Percentiles rank a stretch among this genome's conserved stretches.
Conservation (phyloP, 2,797 vertebrate species). For the Muraenolepis orangiensis region DNA sequence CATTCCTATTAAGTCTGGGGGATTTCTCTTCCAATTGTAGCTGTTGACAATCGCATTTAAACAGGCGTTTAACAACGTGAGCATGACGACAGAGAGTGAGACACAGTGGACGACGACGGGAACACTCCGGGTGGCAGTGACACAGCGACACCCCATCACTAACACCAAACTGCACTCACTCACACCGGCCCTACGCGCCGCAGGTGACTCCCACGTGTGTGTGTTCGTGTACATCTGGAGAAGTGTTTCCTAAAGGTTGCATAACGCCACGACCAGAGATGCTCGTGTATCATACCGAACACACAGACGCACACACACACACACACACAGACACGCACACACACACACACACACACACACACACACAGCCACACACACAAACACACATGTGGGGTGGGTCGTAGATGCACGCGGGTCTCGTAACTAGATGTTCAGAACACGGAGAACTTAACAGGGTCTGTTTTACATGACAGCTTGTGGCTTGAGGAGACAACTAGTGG, state of each 20-base stretch:
- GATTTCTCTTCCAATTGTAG: neutral
- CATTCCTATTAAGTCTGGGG: neutral
- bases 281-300: constrained; percentile 9
- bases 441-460: too few species aligned
- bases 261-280: constrained; percentile 20
- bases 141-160: neutral
- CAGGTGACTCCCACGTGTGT: constrained; percentile 35
- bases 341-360: too few species aligned
- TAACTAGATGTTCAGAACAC: neutral
- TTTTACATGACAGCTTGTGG: neutral
- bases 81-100: neutral
- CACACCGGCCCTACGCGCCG: neutral
- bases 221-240: constrained; percentile 27
- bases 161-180: constrained; percentile 16
- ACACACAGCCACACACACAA: too few species aligned
- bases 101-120: neutral
- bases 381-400: neutral
- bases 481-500: neutral
- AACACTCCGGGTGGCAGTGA: neutral
- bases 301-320: too few species aligned
- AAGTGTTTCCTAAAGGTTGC: constrained; percentile 18
- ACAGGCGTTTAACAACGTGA: neutral
- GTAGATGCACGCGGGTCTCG: too few species aligned
- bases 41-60: neutral
- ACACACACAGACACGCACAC: too few species aligned